These are phyloP conservation scores for Gallinago paraguaiae DNA, from an alignment of 2,113 vertebrate species.

Conservation along the genomic window DNA sequence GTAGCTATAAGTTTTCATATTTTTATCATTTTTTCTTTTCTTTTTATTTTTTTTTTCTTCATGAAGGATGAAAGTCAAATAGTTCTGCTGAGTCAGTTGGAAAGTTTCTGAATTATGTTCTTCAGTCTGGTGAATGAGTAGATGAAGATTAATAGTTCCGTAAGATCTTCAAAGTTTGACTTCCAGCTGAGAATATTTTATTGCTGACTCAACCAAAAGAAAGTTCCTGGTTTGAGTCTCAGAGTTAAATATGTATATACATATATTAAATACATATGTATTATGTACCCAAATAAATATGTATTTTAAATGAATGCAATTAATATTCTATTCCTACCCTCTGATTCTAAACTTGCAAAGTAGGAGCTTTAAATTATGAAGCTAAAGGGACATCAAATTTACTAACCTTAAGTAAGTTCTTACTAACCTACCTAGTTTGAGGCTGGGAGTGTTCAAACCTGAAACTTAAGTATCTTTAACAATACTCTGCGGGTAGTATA, in stretches of 20 bases:
- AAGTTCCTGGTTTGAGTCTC: not conserved
- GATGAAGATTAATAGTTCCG: not conserved
- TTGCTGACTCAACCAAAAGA: conserved; percentile 14
- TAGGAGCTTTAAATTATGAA: not conserved
- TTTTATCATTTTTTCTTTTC: not conserved
- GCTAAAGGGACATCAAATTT: not conserved
- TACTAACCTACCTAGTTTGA: not conserved
- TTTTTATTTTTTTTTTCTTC: not conserved
- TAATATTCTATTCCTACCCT: not conserved
- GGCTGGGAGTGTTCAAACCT: not conserved
- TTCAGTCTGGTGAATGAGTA: not conserved
- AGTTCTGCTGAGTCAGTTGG: conserved; percentile 3
- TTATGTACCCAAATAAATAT: not conserved
- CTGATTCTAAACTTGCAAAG: not conserved
- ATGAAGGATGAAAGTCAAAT: not conserved
- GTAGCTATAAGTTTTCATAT: not conserved
- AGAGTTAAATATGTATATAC: not conserved
- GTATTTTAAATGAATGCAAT: not conserved
- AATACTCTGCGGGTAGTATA: not conserved
- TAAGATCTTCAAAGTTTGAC: not conserved
- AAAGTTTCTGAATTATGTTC: conserved; percentile 28
- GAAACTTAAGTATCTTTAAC: not conserved
- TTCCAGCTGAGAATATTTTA: not conserved
- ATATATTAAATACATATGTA: too few species aligned
- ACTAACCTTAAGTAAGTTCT: not conserved